Base-by-base conservation (phyloP, 30 jellyfish, hydroid and myxozoan species). In the Morbakka virulenta region DNA sequence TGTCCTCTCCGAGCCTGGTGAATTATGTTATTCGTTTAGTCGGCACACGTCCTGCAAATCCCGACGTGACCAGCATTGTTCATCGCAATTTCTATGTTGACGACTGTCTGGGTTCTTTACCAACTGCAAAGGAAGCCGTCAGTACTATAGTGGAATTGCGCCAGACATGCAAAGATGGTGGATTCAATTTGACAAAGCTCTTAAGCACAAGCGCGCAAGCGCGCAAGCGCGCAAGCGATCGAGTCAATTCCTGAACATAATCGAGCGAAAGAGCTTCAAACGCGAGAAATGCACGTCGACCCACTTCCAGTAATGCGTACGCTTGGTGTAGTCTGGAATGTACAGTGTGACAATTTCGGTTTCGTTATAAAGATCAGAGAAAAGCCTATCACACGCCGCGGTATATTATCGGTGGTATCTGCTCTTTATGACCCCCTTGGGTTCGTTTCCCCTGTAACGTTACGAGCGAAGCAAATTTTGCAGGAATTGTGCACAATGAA, bases 1-100 rank as follows among this genome's bases (percentile, higher is more conserved):
- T 79, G 31, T 61, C 80, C 47, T 76, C 84, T 72, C 84, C 84
- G 51, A 22, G 57, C 2, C 51, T 72, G 49, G 72, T 73, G n/a
- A 51, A 51, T 47, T 72, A 61, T 76, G 87, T 70, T 28, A 76
- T 79, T 35, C 70, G 71, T n/a, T 22, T 21, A 61, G 87, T 61
- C 66, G 64, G 64, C 71, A 35, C 62, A 31, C 27, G 31, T 79
- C 35, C 62, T 32, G 77, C 74, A 27, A 79, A 82, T 64, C n/a
- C 67, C 62, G 89, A 79, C 50, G 72, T 67, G 35, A 75, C 67
- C 23, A 48, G 51, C 67, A 30, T 66, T 64, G 11, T 79, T 51
- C 34, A 64, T 31, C 35, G 50, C 21, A 65, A 79, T 66, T 79
- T 79, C 28, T 75, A 50, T 23, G 64, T 75, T 65, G 86, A 75